Conservation (phyloP, 1,140 invertebrate species). For the Drosophila eugracilis region DNA sequence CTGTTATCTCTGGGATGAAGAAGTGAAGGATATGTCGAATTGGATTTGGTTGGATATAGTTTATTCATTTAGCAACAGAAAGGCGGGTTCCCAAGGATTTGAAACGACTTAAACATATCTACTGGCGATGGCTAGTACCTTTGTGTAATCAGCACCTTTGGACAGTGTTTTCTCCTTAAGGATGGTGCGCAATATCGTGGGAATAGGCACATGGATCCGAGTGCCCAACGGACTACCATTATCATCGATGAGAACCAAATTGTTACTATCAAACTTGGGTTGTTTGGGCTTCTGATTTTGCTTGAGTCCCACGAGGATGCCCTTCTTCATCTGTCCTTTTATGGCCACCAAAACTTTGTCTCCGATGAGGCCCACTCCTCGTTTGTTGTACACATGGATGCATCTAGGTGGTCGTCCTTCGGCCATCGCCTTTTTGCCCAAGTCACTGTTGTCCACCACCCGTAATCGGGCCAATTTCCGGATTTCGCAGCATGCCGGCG, state of each 20-base stretch:
- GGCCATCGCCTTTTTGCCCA: slow-evolving; percentile 96
- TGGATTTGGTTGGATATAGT: background rate
- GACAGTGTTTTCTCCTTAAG: slow-evolving; percentile 92
- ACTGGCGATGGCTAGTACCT: slow-evolving; percentile 96
- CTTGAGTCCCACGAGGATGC: slow-evolving; percentile 96
- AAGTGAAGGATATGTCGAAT: background rate
- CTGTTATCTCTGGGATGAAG: slow-evolving; percentile 1
- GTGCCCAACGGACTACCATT: slow-evolving; percentile 96
- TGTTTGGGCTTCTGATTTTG: slow-evolving; percentile 92
- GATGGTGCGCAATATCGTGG: slow-evolving; percentile 94
- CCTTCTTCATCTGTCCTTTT: slow-evolving; percentile 98
- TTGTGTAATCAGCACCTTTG: slow-evolving; percentile 97
- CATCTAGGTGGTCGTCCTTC: slow-evolving; percentile 96
- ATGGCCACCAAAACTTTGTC: slow-evolving; percentile 98
- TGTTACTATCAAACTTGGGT: slow-evolving; percentile 98
- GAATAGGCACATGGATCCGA: slow-evolving; percentile 97
- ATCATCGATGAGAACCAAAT: slow-evolving; percentile 98
- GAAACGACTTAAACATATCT: slow-evolving; percentile 91
- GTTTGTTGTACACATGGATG: slow-evolving; percentile 96
- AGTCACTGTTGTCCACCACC: slow-evolving; percentile 97
- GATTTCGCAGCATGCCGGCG: slow-evolving; percentile 87
- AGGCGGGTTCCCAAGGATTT: background rate
- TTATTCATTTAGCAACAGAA: slow-evolving; percentile 32
- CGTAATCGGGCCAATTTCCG: slow-evolving; percentile 91
- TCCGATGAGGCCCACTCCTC: slow-evolving; percentile 87